Conservation (phyloP, 1,140 invertebrate species). For the Onthophagus taurus region DNA sequence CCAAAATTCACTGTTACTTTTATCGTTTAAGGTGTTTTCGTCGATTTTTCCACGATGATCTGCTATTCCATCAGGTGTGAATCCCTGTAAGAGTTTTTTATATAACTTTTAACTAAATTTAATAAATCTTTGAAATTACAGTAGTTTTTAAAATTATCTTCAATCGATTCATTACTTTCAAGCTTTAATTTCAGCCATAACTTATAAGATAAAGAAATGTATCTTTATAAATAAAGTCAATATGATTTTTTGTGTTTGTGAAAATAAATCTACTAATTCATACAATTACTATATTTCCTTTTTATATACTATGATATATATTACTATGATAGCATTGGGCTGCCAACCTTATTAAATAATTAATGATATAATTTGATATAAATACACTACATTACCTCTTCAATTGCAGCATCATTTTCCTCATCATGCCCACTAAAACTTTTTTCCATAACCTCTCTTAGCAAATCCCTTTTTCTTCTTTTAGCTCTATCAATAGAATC, state of each 20-base stretch:
- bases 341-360: too few species aligned
- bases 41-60: slow-evolving; percentile 50
- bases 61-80: slow-evolving; percentile 51
- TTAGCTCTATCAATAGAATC: slow-evolving; percentile 28
- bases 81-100: slow-evolving; percentile 38
- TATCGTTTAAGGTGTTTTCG: slow-evolving; percentile 52
- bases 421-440: slow-evolving; percentile 48
- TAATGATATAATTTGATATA: neutral
- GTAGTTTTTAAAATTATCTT: too few species aligned
- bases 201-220: too few species aligned
- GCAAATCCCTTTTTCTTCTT: slow-evolving; percentile 32
- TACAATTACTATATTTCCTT: too few species aligned
- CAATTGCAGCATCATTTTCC: slow-evolving; percentile 47
- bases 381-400: slow-evolving; percentile 54
- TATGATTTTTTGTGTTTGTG: neutral
- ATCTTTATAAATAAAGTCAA: too few species aligned
- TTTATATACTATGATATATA: too few species aligned
- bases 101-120: too few species aligned
- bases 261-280: too few species aligned
- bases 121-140: too few species aligned
- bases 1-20: slow-evolving; percentile 66
- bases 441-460: slow-evolving; percentile 36
- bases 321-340: too few species aligned
- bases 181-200: too few species aligned
- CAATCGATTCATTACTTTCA: too few species aligned